Evolutionary conservation across 2,888 invertebrate genomes (phyloP), one percentile per base, ranked within the genome.

Genomic region (Geotrupes spiniger): DNA sequence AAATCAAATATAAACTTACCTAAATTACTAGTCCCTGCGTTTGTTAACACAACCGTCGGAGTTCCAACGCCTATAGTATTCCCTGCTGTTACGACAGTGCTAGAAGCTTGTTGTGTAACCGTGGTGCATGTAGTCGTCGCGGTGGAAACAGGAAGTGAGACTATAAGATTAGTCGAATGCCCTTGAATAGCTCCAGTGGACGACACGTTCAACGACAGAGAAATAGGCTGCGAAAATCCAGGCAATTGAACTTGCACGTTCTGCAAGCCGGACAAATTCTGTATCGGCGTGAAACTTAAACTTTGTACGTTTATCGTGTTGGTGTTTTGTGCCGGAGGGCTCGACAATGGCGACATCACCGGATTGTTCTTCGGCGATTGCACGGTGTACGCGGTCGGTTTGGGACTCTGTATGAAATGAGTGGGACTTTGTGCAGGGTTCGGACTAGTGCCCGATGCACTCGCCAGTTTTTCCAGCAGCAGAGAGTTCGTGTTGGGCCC

Each of bases 161-260:
- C 71, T 25, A 74, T 59, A 46, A 73, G 57, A 50, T 70, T 67
- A 11, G 70, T 62, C 1, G 71, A 68, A 52, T 69, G 69, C 37
- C 74, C 73, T 69, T 82, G 72, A 71, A 82, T 55, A 66, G 76
- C 64, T 68, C 76, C 58, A 26, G 85, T 81, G 25, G 86, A 82
- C 28, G 88, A 85, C 54, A 85, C 83, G 61, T 83, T 85, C 51
- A 89, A 73, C 29, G 87, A 85, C 62, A 89, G 74, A 40, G 91
- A 90, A 60, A 92, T 89, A 2, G 91, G 90, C 58, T 90, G 89
- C n/a, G 89, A 81, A 46, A 92, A 80, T 29, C 89, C 90, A 8
- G 90, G 88, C 63, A 92, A 83, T 67, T 91, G 91, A 42, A 80
- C 81, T 75, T 88, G 87, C 43, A 88, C 86, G 71, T 88, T 89